Percentiles rank a stretch among this genome's conserved stretches.
phyloP scores from a whole-genome alignment of 2,888 invertebrate genomes.

The Asteroscopus sphinx region DNA sequence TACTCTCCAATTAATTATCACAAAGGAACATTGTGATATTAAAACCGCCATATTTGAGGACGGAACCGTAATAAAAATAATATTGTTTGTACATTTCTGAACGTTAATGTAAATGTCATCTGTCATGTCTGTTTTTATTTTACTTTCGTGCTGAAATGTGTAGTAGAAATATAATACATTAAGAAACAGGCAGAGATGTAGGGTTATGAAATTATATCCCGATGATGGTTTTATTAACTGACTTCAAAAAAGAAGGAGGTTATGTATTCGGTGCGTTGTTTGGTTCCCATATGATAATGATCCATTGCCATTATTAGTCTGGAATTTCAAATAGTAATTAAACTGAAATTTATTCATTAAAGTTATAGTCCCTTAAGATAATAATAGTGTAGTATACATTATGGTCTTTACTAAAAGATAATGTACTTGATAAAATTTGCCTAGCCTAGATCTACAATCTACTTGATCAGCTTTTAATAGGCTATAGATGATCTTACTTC shows the following conservation, averaged over 20 bases:
- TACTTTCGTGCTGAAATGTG: too few relatives aligned
- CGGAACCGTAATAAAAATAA: background rate
- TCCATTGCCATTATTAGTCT: too few relatives aligned
- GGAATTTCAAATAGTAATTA: too few relatives aligned
- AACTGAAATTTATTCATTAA: too few relatives aligned
- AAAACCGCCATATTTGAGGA: background rate
- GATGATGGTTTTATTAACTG: too few relatives aligned
- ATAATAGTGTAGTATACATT: background rate
- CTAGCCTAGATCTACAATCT: background rate
- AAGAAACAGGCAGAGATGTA: too few relatives aligned
- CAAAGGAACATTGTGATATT: slow-evolving; percentile 2
- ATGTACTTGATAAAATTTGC: slow-evolving; percentile 1
- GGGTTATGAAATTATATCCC: too few relatives aligned
- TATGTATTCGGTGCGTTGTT: too few relatives aligned
- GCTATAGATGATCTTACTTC: background rate
- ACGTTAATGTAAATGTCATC: slow-evolving; percentile 8
- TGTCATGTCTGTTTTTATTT: too few relatives aligned
- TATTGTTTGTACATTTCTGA: background rate
- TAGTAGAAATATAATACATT: too few relatives aligned
- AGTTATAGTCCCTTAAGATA: background rate
- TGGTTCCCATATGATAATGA: too few relatives aligned
- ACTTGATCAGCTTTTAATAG: slow-evolving; percentile 22
- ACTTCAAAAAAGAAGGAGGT: too few relatives aligned
- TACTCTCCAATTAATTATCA: slow-evolving; percentile 30
- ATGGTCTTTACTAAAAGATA: slow-evolving; percentile 2